Percentiles rank a stretch among this genome's conserved stretches.
These are phyloP conservation scores for Prinia subflava DNA, from an alignment of 2,113 vertebrate genomes.

Conservation along the genomic window DNA sequence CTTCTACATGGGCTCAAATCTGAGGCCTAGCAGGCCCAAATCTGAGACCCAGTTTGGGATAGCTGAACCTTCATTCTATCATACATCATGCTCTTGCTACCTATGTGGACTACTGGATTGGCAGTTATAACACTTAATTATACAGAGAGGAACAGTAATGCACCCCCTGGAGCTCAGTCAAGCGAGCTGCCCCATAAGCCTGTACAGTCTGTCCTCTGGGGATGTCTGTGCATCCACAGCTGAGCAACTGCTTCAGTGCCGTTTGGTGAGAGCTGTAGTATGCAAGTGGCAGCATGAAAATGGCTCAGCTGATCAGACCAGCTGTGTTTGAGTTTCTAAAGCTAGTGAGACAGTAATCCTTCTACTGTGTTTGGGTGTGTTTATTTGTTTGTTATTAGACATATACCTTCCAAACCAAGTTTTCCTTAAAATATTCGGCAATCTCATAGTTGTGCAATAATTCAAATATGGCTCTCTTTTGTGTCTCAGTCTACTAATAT, in stretches of 20 bases:
- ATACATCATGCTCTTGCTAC: too few species aligned
- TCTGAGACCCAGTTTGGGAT: too few species aligned
- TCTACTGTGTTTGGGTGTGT: neutral
- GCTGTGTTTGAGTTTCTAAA: neutral
- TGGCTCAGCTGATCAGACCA: neutral
- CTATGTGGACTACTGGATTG: too few species aligned
- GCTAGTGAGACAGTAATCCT: neutral
- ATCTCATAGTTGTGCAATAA: neutral
- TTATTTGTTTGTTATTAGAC: neutral
- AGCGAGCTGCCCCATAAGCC: accelerated
- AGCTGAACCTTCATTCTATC: too few species aligned
- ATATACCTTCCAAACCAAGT: neutral
- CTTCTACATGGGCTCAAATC: too few species aligned
- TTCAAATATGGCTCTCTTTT: neutral
- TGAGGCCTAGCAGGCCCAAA: too few species aligned
- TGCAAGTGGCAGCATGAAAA: neutral
- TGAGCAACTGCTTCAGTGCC: neutral
- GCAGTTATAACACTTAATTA: neutral
- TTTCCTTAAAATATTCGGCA: neutral
- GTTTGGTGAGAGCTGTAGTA: neutral
- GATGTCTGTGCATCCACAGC: neutral
- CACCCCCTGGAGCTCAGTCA: neutral
- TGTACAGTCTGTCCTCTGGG: neutral
- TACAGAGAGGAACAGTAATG: neutral
- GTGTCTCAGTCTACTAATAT: neutral